These are phyloP conservation scores for Paedocypris micromegethes DNA, from an alignment of 2,797 vertebrate genomes.

Conservation along the genomic window DNA sequence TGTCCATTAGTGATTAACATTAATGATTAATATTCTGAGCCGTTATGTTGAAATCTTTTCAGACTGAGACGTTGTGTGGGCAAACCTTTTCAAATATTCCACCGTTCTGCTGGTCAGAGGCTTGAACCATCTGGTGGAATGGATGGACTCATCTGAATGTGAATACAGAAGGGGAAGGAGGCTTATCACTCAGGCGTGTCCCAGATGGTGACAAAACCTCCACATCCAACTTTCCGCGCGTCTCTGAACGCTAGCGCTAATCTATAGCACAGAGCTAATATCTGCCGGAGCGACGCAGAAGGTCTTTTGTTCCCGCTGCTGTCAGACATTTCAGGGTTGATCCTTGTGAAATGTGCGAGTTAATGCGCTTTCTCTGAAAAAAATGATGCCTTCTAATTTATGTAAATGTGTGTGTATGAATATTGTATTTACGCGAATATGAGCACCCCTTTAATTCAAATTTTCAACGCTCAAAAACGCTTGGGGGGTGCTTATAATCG, in stretches of 20 bases:
- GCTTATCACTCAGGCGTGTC: not conserved
- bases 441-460: too few relatives aligned
- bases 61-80: slow-evolving; percentile 3
- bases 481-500: too few relatives aligned
- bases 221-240: slow-evolving; percentile 1
- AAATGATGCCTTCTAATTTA: too few relatives aligned
- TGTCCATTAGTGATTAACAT: slow-evolving; percentile 20
- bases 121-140: slow-evolving; percentile 32
- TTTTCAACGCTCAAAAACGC: too few relatives aligned
- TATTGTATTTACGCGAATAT: too few relatives aligned
- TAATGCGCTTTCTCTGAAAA: too few relatives aligned
- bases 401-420: too few relatives aligned
- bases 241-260: not conserved
- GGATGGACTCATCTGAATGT: not conserved
- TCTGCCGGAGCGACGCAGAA: too few relatives aligned
- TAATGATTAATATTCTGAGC: slow-evolving; percentile 7
- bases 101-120: slow-evolving; percentile 13
- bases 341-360: too few relatives aligned
- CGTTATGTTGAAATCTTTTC: not conserved
- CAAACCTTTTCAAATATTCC: slow-evolving; percentile 24
- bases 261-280: too few relatives aligned
- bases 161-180: not conserved
- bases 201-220: slow-evolving; percentile 11
- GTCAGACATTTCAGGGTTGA: too few relatives aligned
- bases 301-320: too few relatives aligned